Evolutionary conservation across 2,888 invertebrate species (phyloP).

Genomic region (Holacanthella duospinosa): DNA sequence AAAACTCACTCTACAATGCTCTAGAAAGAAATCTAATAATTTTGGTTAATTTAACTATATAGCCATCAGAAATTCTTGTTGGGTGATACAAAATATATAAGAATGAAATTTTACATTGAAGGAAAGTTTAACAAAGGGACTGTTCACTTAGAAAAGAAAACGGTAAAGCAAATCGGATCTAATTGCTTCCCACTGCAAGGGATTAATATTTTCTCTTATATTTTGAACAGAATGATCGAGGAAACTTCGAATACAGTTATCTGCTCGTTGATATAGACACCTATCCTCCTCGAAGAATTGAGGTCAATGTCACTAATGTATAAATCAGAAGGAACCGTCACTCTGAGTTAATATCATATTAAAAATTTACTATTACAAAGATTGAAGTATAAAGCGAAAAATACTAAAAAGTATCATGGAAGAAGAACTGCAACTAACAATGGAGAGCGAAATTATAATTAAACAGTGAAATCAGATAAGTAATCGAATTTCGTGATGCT

Average conservation of each 20-base stretch:
- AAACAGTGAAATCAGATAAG: too few relatives aligned
- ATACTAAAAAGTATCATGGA: background rate
- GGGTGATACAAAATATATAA: constrained; percentile 65
- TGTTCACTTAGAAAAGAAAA: constrained; percentile 73
- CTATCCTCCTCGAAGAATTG: constrained; percentile 59
- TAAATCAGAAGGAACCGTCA: background rate
- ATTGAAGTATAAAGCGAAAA: background rate
- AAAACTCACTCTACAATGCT: background rate
- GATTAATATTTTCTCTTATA: background rate
- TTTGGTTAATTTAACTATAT: background rate
- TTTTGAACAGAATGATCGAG: constrained; percentile 26
- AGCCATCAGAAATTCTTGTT: constrained; percentile 63
- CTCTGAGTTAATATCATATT: background rate
- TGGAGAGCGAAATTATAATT: too few relatives aligned
- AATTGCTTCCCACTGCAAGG: background rate
- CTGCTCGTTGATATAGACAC: constrained; percentile 73
- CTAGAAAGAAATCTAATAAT: background rate
- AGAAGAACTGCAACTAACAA: too few relatives aligned
- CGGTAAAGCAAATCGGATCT: constrained; percentile 54
- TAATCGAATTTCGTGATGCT: too few relatives aligned
- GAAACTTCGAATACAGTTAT: constrained; percentile 56
- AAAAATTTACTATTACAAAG: background rate
- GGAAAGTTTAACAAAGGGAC: constrained; percentile 70
- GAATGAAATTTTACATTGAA: constrained; percentile 84
- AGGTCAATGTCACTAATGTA: constrained; percentile 34